Conservation (phyloP, 2,113 vertebrate species). For the Pterocles gutturalis region DNA sequence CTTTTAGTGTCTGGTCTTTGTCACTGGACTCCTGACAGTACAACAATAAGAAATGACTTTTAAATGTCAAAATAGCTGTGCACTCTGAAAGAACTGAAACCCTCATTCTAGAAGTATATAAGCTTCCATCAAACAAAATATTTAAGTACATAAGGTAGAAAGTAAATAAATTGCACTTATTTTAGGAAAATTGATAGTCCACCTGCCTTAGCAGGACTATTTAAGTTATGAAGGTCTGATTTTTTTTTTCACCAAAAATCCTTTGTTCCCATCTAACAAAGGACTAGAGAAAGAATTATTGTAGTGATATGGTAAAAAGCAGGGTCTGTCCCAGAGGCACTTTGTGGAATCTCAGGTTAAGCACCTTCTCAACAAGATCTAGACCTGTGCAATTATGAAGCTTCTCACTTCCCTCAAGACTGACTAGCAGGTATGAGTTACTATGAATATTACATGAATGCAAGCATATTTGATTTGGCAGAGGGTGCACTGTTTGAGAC, state of each 20-base stretch:
- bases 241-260: background rate
- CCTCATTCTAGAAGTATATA: background rate
- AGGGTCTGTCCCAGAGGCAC: accelerated
- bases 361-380: background rate
- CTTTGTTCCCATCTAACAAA: background rate
- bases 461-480: background rate
- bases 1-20: background rate
- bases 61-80: background rate
- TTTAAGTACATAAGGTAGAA: background rate
- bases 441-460: background rate
- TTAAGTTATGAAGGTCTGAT: background rate
- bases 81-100: background rate
- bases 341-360: background rate
- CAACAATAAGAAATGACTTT: background rate
- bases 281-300: background rate
- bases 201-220: background rate
- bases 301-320: accelerated
- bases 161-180: background rate
- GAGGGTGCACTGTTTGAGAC: background rate
- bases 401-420: background rate
- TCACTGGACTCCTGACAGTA: accelerated
- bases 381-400: background rate
- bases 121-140: background rate
- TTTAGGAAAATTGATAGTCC: background rate
- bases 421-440: background rate